Evolutionary conservation across 2,113 vertebrate genomes (phyloP), one percentile per base, ranked within the genome.

Genomic region (Salminus brasiliensis): DNA sequence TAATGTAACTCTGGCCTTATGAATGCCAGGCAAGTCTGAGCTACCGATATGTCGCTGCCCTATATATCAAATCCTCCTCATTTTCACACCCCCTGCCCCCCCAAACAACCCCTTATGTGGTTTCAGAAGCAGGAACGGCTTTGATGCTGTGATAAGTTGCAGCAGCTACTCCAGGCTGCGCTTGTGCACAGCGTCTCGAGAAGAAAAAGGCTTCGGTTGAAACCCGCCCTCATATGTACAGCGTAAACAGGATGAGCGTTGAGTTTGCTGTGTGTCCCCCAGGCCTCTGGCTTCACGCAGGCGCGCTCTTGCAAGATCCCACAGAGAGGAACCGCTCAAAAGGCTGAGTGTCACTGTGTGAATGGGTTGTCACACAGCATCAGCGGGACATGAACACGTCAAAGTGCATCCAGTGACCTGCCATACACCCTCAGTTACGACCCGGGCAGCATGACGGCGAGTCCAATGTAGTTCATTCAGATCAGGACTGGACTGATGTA

Each of bases 171-270:
- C 13, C 15, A 23, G 43, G 67, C 55, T 39, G 69, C 76, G 13
- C 67, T 59, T 45, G 32, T 21, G 34, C 29, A 41, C 45, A 12
- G 25, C 5, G 25, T 36, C 74, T 76, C 21, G 8, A 63, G n/a
- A n/a, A n/a, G n/a, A n/a, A 36, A 9, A 76, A 41, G 39, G 18
- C 18, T 41, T 79, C 41, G 4, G 27, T 15, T 71, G 55, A 60
- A 47, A 49, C 36, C 8, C 63, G 27, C 49, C 32, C 34, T 29
- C 16, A 11, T 30, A 72, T 45, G 69, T 49, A 27, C 32, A 15
- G 59, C 34, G 60, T 72, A 79, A 79, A 73, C 69, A 66, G 65
- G 69, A 70, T 49, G 67, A 60, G 65, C 29, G 68, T 36, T 66
- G 39, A 55, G 11, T 52, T 62, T 53, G 30, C 4, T 49, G 76